Evolutionary conservation across 2,113 vertebrate genomes (phyloP).

Genomic region (Pipra filicauda): DNA sequence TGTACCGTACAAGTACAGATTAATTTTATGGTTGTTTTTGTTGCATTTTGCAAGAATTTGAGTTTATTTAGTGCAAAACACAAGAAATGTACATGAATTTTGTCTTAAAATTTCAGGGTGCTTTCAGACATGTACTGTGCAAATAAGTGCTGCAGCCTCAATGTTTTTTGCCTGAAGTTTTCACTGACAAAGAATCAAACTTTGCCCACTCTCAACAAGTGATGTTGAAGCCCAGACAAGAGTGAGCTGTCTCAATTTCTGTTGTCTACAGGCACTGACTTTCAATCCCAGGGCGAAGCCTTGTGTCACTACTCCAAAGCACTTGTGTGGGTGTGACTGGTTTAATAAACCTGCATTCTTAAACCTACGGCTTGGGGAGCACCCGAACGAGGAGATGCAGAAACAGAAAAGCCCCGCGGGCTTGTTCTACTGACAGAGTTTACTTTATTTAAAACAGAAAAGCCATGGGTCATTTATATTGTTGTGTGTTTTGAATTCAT

Average conservation of each 20-base stretch:
- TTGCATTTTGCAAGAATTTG: background rate
- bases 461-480: constrained; percentile 75
- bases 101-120: rapidly evolving
- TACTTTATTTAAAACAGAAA: constrained; percentile 69
- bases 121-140: background rate
- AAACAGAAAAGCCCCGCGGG: constrained; percentile 48
- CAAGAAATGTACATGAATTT: background rate
- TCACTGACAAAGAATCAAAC: background rate
- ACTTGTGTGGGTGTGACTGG: background rate
- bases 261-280: background rate
- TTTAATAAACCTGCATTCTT: constrained; percentile 44
- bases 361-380: constrained; percentile 21
- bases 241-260: background rate
- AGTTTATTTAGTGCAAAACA: background rate
- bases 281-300: background rate
- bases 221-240: background rate
- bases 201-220: background rate
- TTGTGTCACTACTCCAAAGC: background rate
- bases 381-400: background rate
- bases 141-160: background rate
- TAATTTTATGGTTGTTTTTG: background rate
- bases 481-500: constrained; percentile 64
- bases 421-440: constrained; percentile 57
- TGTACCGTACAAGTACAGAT: background rate
- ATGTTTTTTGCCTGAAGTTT: background rate